phyloP scores from a whole-genome alignment of 2,113 vertebrate genomes.

The Paratilapia polleni region DNA sequence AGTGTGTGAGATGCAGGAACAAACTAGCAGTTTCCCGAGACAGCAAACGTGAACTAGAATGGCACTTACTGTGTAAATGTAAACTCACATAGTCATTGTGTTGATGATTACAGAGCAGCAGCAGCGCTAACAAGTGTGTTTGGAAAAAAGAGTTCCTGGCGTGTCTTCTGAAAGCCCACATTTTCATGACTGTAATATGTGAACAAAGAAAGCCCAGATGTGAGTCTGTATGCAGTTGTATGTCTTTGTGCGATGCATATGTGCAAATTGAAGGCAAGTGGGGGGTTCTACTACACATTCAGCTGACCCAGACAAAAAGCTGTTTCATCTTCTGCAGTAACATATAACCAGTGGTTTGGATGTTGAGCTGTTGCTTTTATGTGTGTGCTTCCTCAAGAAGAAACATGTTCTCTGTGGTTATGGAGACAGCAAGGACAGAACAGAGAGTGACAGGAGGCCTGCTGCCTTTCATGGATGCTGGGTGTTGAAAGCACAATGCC shows the following conservation, averaged over 20 bases:
- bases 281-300: slow-evolving; percentile 32
- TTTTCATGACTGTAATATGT: slow-evolving; percentile 45
- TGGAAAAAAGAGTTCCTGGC: slow-evolving; percentile 31
- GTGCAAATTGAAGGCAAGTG: not conserved
- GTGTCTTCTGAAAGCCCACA: slow-evolving; percentile 38
- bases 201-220: slow-evolving; percentile 72
- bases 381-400: slow-evolving; percentile 25
- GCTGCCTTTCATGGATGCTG: slow-evolving; percentile 35
- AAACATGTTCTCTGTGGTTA: slow-evolving; percentile 32
- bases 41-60: slow-evolving; percentile 57
- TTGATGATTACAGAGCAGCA: slow-evolving; percentile 74
- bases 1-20: slow-evolving; percentile 38
- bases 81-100: slow-evolving; percentile 67
- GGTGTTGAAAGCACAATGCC: slow-evolving; percentile 38
- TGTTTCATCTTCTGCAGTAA: slow-evolving; percentile 48
- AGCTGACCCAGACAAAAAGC: slow-evolving; percentile 55
- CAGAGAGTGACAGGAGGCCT: slow-evolving; percentile 32
- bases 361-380: slow-evolving; percentile 23
- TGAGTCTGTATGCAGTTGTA: slow-evolving; percentile 4
- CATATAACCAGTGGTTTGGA: slow-evolving; percentile 43
- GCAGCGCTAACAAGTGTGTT: slow-evolving; percentile 38
- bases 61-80: slow-evolving; percentile 63
- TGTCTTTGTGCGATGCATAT: slow-evolving; percentile 10
- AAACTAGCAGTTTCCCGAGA: slow-evolving; percentile 58
- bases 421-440: slow-evolving; percentile 21